Conservation (phyloP, 1,140 invertebrate genomes). For the Macrosteles quadrilineatus region DNA sequence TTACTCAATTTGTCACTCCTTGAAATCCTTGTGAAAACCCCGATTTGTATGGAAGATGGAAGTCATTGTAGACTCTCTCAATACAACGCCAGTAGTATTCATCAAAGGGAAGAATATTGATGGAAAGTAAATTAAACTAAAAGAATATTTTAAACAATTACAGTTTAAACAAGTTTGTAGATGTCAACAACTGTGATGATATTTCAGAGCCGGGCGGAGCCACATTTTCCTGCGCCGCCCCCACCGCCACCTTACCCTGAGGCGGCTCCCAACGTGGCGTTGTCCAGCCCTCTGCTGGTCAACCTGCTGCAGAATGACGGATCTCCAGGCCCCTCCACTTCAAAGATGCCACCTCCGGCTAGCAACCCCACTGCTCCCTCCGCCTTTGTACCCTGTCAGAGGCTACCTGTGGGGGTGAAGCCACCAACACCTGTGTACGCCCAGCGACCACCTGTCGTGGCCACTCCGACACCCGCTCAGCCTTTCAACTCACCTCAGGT, state of each 20-base stretch:
- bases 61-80: too few relatives aligned
- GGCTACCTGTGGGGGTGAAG: conserved; percentile 18
- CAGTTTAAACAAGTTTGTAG: too few relatives aligned
- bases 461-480: too few relatives aligned
- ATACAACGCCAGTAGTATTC: too few relatives aligned
- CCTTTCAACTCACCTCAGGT: background rate
- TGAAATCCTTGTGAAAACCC: too few relatives aligned
- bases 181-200: too few relatives aligned
- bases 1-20: too few relatives aligned
- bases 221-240: conserved; percentile 52
- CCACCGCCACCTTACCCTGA: conserved; percentile 55
- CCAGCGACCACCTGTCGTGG: too few relatives aligned
- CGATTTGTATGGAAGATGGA: too few relatives aligned
- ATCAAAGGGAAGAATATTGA: too few relatives aligned
- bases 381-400: conserved; percentile 11
- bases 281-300: conserved; percentile 87
- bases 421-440: conserved; percentile 8
- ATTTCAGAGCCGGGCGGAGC: conserved; percentile 48
- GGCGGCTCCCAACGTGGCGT: conserved; percentile 56
- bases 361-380: conserved; percentile 55
- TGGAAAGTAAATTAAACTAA: too few relatives aligned
- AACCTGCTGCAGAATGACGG: conserved; percentile 89
- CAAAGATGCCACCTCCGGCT: conserved; percentile 48
- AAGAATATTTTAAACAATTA: too few relatives aligned
- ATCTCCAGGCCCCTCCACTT: conserved; percentile 44